Evolutionary conservation across 2,797 vertebrate genomes (phyloP).

Genomic region (Rhinoraja longicauda): DNA sequence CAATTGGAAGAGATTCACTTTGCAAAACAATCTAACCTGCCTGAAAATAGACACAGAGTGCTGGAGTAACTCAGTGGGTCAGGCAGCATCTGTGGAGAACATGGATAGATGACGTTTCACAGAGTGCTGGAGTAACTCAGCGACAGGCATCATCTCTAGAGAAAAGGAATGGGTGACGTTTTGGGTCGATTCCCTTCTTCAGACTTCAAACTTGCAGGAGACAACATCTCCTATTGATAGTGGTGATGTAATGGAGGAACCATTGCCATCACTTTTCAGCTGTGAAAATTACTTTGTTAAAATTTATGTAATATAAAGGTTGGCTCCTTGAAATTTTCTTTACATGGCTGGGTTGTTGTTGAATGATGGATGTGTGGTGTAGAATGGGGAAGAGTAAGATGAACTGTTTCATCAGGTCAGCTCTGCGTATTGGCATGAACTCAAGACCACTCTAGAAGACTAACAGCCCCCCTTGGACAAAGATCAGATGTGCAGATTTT

Average conservation of each 20-base stretch:
- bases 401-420: not conserved
- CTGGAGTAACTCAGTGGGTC: too few relatives aligned
- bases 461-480: not conserved
- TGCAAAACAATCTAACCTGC: not conserved
- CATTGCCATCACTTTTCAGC: not conserved
- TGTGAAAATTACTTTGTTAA: not conserved
- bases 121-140: too few relatives aligned
- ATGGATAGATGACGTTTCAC: too few relatives aligned
- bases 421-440: not conserved
- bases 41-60: too few relatives aligned
- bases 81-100: too few relatives aligned
- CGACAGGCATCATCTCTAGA: too few relatives aligned
- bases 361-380: not conserved
- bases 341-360: not conserved
- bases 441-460: not conserved
- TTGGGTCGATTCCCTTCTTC: too few relatives aligned
- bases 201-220: too few relatives aligned
- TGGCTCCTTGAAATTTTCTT: too few relatives aligned
- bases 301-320: not conserved
- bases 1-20: not conserved
- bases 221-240: not conserved
- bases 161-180: too few relatives aligned
- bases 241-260: not conserved
- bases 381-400: not conserved
- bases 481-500: not conserved